phyloP scores from a whole-genome alignment of 1,140 invertebrate genomes.

The Antheraea mylitta region DNA sequence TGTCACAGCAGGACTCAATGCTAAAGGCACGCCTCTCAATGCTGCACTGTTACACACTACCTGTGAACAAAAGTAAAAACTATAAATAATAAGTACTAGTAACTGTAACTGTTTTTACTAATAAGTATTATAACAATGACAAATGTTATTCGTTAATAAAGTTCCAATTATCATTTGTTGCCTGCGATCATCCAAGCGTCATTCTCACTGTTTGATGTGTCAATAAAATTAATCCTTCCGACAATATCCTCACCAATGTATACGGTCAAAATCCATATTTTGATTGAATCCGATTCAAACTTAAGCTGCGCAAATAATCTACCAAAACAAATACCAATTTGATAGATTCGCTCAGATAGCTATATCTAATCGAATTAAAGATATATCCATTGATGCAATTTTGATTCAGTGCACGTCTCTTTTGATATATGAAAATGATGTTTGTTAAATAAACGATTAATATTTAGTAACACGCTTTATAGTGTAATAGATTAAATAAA shows the following conservation, averaged over 20 bases:
- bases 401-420: background rate
- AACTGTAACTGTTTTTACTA: background rate
- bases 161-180: constrained; percentile 32
- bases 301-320: constrained; percentile 60
- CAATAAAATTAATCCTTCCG: constrained; percentile 65
- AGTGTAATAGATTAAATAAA: too few relatives aligned
- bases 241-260: constrained; percentile 39
- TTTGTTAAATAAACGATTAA: too few relatives aligned
- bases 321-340: constrained; percentile 53
- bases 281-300: constrained; percentile 61
- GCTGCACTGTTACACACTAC: constrained; percentile 92
- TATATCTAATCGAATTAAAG: background rate
- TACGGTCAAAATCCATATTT: constrained; percentile 48
- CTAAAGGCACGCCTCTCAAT: constrained; percentile 86
- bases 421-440: background rate
- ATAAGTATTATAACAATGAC: background rate
- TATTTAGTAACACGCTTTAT: too few relatives aligned
- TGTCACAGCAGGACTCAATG: constrained; percentile 86
- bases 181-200: constrained; percentile 36
- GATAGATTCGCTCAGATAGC: constrained; percentile 19
- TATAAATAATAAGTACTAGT: background rate
- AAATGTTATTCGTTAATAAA: constrained; percentile 10
- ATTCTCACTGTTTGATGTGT: constrained; percentile 48
- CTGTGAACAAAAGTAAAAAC: constrained; percentile 69
- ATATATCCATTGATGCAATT: background rate